phyloP scores from a whole-genome alignment of 37 sponge, comb jelly and placozoan species.

The Ephydatia muelleri region DNA sequence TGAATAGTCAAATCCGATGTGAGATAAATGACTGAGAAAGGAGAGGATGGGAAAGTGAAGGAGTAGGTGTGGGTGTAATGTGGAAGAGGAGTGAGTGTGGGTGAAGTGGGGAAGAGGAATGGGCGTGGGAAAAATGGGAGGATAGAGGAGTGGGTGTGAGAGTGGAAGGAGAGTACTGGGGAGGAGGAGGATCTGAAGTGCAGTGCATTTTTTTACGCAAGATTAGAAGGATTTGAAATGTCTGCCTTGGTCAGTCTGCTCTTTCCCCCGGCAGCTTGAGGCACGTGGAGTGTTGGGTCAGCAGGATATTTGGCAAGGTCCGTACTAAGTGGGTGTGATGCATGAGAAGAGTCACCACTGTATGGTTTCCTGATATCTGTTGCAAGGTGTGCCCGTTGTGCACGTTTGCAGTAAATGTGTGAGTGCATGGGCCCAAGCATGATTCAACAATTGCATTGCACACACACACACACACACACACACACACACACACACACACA shows the following conservation, averaged over 20 bases:
- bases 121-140: background rate
- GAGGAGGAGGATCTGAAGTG: background rate
- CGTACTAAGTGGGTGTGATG: no score
- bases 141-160: no score
- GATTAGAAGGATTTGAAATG: conserved; percentile 82
- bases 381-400: no score
- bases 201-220: conserved; percentile 34
- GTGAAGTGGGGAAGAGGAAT: conserved; percentile 14
- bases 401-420: background rate
- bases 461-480: no score
- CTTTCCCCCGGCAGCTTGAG: conserved; percentile 11
- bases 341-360: no score
- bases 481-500: no score
- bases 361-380: no score
- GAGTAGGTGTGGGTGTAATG: no score
- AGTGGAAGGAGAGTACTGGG: background rate
- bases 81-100: background rate
- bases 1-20: conserved; percentile 69
- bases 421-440: background rate
- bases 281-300: no score
- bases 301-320: no score
- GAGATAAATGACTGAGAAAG: conserved; percentile 54
- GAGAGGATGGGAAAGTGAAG: no score
- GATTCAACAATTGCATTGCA: no score
- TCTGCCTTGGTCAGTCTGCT: conserved; percentile 74